Percentiles rank a stretch among this genome's conserved stretches.
Evolutionary conservation across 1,140 invertebrate species (phyloP).

Genomic region (Daktulosphaira vitifoliae): DNA sequence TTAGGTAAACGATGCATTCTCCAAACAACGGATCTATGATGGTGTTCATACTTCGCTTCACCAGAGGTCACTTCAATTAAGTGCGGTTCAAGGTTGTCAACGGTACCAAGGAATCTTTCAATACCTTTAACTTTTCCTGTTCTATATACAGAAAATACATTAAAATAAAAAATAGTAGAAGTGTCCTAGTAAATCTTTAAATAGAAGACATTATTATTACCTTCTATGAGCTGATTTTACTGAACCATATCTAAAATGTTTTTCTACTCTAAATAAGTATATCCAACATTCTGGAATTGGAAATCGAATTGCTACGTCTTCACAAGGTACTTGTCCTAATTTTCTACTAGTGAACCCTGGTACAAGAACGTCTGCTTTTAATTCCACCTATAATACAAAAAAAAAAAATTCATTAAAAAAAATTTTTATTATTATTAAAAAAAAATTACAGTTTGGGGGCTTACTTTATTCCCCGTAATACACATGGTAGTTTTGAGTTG

Average conservation of each 20-base stretch:
- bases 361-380: conserved; percentile 87
- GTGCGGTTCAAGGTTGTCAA: conserved; percentile 82
- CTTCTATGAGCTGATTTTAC: conserved; percentile 90
- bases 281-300: conserved; percentile 99
- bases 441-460: background rate
- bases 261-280: conserved; percentile 96
- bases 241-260: conserved; percentile 97
- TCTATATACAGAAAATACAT: conserved; percentile 45
- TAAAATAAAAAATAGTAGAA: no score
- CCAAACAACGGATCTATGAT: conserved; percentile 96
- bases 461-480: conserved; percentile 70
- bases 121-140: conserved; percentile 90
- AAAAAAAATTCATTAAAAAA: background rate
- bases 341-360: conserved; percentile 93
- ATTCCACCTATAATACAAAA: conserved; percentile 65
- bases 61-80: conserved; percentile 96
- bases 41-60: conserved; percentile 98
- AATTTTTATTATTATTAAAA: background rate
- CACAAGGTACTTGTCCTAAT: conserved; percentile 89
- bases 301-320: conserved; percentile 93
- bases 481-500: conserved; percentile 84
- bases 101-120: conserved; percentile 84
- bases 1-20: conserved; percentile 91
- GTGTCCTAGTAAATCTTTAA: no score
- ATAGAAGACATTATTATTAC: conserved; percentile 41